phyloP scores from a whole-genome alignment of 2,113 vertebrate species.

The Litocranius walleri region DNA sequence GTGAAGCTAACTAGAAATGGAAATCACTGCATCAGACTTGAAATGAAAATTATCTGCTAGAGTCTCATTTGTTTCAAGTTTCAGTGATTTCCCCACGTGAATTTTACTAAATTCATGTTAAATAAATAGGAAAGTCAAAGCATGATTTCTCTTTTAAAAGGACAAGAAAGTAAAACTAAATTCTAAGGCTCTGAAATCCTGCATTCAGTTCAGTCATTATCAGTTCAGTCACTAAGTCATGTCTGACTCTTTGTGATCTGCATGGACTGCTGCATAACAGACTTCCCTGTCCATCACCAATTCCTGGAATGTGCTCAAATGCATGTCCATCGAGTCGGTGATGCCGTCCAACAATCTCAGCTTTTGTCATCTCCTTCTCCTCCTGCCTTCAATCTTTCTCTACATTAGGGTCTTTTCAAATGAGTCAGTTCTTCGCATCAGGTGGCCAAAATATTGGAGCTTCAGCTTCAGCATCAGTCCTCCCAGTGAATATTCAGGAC shows the following conservation, averaged over 20 bases:
- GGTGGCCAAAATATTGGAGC: not conserved
- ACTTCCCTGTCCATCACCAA: not conserved
- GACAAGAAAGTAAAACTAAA: not conserved
- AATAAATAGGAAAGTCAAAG: not conserved
- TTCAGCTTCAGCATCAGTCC: not conserved
- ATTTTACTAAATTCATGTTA: not conserved
- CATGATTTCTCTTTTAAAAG: not conserved
- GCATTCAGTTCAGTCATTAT: not conserved
- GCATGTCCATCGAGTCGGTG: not conserved
- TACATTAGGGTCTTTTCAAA: not conserved
- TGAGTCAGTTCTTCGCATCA: not conserved
- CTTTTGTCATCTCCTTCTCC: not conserved
- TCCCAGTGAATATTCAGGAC: not conserved
- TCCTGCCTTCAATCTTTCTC: not conserved
- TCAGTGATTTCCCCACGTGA: not conserved
- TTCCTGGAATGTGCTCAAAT: not conserved
- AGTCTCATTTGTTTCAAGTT: not conserved
- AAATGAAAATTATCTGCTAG: not conserved
- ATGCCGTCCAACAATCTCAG: not conserved
- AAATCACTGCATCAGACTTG: not conserved
- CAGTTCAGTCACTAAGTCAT: not conserved
- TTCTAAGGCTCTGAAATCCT: not conserved
- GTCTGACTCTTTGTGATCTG: not conserved
- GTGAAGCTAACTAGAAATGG: not conserved
- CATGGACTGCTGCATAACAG: not conserved